A percentile compares a stretch with the other conserved stretches of the same genome.
These are phyloP conservation scores for Laupala kohalensis DNA, from an alignment of 1,140 invertebrate species.

Conservation along the genomic window DNA sequence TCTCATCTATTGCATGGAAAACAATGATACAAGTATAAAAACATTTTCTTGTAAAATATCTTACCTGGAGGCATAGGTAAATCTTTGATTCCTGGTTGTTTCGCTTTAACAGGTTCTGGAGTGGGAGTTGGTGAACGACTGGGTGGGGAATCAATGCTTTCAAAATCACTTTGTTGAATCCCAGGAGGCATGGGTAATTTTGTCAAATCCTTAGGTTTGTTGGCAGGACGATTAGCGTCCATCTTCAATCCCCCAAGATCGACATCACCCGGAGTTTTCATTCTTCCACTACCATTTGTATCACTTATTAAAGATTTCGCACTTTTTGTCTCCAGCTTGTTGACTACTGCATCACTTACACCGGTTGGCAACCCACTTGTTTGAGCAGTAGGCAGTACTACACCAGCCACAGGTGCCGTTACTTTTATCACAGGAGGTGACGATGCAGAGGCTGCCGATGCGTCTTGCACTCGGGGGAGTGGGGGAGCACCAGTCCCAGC, in stretches of 20 bases:
- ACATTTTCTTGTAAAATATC: not conserved
- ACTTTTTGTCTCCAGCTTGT: not conserved
- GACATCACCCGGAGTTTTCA: not conserved
- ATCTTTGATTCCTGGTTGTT: constrained; percentile 58
- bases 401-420: not conserved
- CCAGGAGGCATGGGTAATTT: constrained; percentile 73
- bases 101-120: constrained; percentile 28
- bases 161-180: constrained; percentile 62
- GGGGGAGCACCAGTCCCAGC: not conserved
- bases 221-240: constrained; percentile 24
- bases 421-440: not conserved
- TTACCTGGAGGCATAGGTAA: constrained; percentile 76
- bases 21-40: not conserved
- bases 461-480: not conserved
- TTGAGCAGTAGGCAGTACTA: no score
- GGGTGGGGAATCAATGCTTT: constrained; percentile 55
- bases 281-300: not conserved
- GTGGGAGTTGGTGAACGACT: constrained; percentile 45
- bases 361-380: no score
- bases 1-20: no score
- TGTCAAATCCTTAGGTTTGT: constrained; percentile 32
- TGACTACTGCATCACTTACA: not conserved
- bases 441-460: not conserved
- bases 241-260: not conserved
- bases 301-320: not conserved